Evolutionary conservation across 2,797 vertebrate species (phyloP).

Genomic region (Lates japonicus): DNA sequence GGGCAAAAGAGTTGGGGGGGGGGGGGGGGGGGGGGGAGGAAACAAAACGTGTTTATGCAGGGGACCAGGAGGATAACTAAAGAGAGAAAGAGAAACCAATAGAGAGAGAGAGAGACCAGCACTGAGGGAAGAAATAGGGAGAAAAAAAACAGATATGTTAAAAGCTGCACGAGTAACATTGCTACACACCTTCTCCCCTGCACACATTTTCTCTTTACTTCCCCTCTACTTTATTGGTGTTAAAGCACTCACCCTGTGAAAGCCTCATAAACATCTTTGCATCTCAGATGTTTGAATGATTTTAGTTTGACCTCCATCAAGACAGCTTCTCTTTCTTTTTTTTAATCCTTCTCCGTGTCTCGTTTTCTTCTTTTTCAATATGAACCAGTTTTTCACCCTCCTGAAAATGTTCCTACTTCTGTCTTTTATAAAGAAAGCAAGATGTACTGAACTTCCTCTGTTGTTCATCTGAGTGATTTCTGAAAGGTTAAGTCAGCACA

Average conservation of each 20-base stretch:
- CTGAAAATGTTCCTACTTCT: not conserved
- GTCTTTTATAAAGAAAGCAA: not conserved
- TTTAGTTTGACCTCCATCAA: constrained; percentile 35
- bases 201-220: not conserved
- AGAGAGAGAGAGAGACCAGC: constrained; percentile 20
- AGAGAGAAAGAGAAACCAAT: constrained; percentile 33
- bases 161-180: constrained; percentile 19
- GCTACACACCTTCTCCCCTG: not conserved
- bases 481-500: not conserved
- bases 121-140: constrained; percentile 5
- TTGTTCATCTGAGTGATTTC: constrained; percentile 25
- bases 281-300: constrained; percentile 15
- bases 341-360: not conserved
- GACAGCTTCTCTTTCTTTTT: not conserved
- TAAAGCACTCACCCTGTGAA: not conserved
- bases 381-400: not conserved
- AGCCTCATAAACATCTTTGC: not conserved
- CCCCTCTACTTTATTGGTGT: constrained; percentile 7
- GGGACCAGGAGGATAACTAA: constrained; percentile 33
- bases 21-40: constrained; percentile 42
- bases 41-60: constrained; percentile 54
- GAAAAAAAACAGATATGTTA: constrained; percentile 16
- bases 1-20: constrained; percentile 1
- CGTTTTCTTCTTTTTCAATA: not conserved
- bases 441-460: too few relatives aligned